Base-by-base conservation (phyloP, 2,113 vertebrate genomes). In the Pangasianodon hypophthalmus region DNA sequence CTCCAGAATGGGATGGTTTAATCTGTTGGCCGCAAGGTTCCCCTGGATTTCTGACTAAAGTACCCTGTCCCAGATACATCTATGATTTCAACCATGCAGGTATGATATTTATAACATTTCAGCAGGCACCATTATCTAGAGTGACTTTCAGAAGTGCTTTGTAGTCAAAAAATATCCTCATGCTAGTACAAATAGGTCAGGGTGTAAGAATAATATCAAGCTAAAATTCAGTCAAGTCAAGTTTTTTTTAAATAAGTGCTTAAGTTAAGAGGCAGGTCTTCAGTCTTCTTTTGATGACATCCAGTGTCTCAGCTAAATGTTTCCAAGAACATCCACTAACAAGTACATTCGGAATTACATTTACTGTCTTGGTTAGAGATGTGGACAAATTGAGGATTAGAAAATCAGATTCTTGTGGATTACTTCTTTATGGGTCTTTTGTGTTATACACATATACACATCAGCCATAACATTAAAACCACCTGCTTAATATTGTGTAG, bases 1-100 rank as follows among this genome's bases (percentile, higher is more conserved):
- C 96, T 89, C 96, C 97, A 80, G 96, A 97, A 92, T 98, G 97
- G 97, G 97, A 98, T 46, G 97, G 97, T 84, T 94, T 98, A 14
- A 96, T 97, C 50, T 98, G 97, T 87, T 98, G 97, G 97, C 97
- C 97, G 56, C 95, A 95, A 88, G 97, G 97, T 10, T 95, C 93
- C 48, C 94, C 95, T 14, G 97, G 97, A 41, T 93, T 95, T 88
- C 92, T 95, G 1, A 95, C 93, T 26, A 96, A 95, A 90, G 95
- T 97, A 7, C 95, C 96, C 16, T 98, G 97, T 24, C 97, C 97
- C 29, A 86, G 93, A 91, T 98, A 98, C 91, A 94, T 98, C 92
- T 97, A 97, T 69, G 97, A 98, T 92, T 98, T 98, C 94, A 97
- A 98, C 93, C 97, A 98, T 92, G 96, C 96, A 95, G 97, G 97